Evolutionary conservation across 2,113 vertebrate species (phyloP).

Genomic region (Accipiter virgatus): DNA sequence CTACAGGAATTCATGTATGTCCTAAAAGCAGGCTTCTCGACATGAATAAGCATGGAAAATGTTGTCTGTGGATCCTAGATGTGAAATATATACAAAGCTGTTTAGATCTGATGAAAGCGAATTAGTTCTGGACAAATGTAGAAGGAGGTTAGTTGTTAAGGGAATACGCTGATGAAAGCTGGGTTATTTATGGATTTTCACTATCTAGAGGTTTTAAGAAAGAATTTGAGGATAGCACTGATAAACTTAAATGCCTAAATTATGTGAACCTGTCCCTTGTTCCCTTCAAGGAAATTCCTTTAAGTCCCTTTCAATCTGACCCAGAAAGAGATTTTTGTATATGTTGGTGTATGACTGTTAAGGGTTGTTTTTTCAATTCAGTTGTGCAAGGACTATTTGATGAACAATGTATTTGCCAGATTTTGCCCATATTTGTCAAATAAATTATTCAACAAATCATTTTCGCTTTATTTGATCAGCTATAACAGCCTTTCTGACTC

Average conservation of each 20-base stretch:
- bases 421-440: slow-evolving; percentile 57
- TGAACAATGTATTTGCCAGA: slow-evolving; percentile 30
- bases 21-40: not conserved
- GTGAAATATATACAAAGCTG: not conserved
- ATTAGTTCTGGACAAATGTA: not conserved
- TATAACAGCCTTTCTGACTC: slow-evolving; percentile 41
- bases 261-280: not conserved
- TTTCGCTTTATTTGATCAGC: slow-evolving; percentile 30
- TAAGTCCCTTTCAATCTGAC: not conserved
- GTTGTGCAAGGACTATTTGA: slow-evolving; percentile 14
- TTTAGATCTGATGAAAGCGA: not conserved
- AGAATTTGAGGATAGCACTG: not conserved
- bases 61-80: not conserved
- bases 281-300: not conserved
- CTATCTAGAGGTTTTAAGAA: not conserved
- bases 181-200: not conserved
- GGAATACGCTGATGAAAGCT: not conserved
- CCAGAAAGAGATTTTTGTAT: slow-evolving; percentile 1
- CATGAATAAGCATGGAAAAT: not conserved
- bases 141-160: not conserved
- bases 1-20: not conserved
- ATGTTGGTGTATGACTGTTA: not conserved
- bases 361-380: not conserved
- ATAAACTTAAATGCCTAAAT: not conserved
- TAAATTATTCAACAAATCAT: slow-evolving; percentile 66